Evolutionary conservation across 2,113 vertebrate species (phyloP).

Genomic region (Muscicapa adusta): DNA sequence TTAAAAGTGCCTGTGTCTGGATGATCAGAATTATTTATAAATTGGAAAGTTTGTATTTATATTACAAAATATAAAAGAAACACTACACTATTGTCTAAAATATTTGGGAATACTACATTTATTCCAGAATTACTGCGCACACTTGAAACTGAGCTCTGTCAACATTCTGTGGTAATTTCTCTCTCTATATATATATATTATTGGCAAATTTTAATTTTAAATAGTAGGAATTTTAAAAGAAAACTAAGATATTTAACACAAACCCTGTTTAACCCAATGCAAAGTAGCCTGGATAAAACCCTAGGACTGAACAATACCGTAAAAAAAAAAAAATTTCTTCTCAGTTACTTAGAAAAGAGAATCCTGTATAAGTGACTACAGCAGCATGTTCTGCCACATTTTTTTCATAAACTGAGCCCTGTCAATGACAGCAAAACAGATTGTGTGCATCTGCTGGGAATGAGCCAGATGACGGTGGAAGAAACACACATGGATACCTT

Average conservation of each 20-base stretch:
- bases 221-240: not conserved
- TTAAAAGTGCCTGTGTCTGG: not conserved
- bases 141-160: not conserved
- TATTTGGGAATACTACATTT: not conserved
- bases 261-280: not conserved
- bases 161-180: not conserved
- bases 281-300: not conserved
- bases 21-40: not conserved
- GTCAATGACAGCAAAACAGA: slow-evolving; percentile 84
- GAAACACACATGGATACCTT: slow-evolving; percentile 89
- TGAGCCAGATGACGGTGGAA: slow-evolving; percentile 92
- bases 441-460: slow-evolving; percentile 90
- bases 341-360: slow-evolving; percentile 68
- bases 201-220: not conserved
- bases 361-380: slow-evolving; percentile 74
- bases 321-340: slow-evolving; percentile 53
- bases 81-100: not conserved
- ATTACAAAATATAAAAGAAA: not conserved
- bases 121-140: not conserved
- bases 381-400: slow-evolving; percentile 82
- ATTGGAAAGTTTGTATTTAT: not conserved
- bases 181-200: not conserved
- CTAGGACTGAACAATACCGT: not conserved
- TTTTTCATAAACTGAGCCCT: slow-evolving; percentile 81
- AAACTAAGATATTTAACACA: not conserved